Evolutionary conservation across 2,797 vertebrate species (phyloP).

Genomic region (Varecia variegata): DNA sequence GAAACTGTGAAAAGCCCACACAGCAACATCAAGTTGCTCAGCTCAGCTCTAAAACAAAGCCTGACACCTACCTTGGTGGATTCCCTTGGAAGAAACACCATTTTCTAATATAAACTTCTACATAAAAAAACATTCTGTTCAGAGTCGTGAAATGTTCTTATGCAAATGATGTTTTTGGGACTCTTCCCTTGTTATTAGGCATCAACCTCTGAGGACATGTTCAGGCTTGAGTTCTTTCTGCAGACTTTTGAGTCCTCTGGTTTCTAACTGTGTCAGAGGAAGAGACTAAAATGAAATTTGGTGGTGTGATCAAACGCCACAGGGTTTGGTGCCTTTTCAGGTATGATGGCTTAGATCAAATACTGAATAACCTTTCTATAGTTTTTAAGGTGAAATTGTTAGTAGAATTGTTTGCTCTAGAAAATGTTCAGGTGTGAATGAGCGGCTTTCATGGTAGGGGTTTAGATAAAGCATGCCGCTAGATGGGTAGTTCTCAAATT

Average conservation of each 20-base stretch:
- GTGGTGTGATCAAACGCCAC: neutral
- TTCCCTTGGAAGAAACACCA: slow-evolving; percentile 4
- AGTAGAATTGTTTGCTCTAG: neutral
- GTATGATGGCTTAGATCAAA: neutral
- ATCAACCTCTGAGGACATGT: neutral
- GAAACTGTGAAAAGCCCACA: neutral
- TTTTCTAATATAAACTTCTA: slow-evolving; percentile 17
- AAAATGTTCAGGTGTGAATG: neutral
- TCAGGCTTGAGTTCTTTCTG: neutral
- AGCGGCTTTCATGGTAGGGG: rapidly evolving
- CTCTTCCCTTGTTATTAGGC: neutral
- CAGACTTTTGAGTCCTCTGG: neutral
- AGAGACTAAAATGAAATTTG: neutral
- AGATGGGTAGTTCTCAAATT: neutral
- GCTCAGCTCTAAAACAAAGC: slow-evolving; percentile 12
- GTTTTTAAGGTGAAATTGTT: neutral
- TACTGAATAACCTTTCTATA: neutral
- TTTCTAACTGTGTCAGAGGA: neutral
- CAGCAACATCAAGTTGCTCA: neutral
- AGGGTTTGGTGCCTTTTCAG: neutral
- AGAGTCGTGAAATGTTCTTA: neutral
- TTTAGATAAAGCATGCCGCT: neutral
- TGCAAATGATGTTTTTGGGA: neutral
- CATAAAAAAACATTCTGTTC: neutral
- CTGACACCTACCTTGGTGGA: neutral